Percentiles rank a stretch among this genome's conserved stretches.
These are phyloP conservation scores for Columba janthina DNA, from an alignment of 2,113 vertebrate genomes.

Conservation along the genomic window DNA sequence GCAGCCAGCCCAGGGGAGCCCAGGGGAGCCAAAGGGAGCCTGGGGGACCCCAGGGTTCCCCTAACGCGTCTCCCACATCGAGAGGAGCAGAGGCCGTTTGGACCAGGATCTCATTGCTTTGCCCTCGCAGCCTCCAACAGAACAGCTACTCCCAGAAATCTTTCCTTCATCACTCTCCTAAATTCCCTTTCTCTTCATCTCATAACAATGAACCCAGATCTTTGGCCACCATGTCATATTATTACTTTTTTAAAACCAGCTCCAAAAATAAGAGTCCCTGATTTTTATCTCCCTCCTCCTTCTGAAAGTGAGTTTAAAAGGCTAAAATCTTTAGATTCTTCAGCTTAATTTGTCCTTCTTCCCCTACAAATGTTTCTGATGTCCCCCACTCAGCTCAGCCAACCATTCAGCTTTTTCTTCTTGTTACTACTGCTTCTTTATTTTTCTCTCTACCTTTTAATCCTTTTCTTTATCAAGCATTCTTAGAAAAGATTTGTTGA, in stretches of 20 bases:
- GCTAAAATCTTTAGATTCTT: background rate
- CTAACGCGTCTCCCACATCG: background rate
- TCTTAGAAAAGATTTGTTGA: background rate
- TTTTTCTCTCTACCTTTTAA: background rate
- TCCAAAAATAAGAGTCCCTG: background rate
- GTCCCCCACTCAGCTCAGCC: background rate
- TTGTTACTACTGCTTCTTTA: background rate
- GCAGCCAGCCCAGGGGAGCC: no score
- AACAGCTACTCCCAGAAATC: conserved; percentile 8
- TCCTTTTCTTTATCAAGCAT: background rate
- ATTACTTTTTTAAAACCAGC: background rate
- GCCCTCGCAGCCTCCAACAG: background rate
- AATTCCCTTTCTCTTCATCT: background rate
- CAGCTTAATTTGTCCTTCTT: background rate
- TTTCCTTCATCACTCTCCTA: background rate
- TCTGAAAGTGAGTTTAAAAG: background rate
- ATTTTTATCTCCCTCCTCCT: background rate
- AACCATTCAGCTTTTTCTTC: background rate
- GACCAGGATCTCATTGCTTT: background rate
- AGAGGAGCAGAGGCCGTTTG: background rate
- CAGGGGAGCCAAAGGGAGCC: no score
- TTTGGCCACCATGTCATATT: background rate
- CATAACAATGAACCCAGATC: background rate
- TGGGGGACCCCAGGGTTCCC: background rate
- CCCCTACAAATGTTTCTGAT: background rate